Base-by-base conservation (phyloP, 2,888 invertebrate species). In the Eilema caniola region DNA sequence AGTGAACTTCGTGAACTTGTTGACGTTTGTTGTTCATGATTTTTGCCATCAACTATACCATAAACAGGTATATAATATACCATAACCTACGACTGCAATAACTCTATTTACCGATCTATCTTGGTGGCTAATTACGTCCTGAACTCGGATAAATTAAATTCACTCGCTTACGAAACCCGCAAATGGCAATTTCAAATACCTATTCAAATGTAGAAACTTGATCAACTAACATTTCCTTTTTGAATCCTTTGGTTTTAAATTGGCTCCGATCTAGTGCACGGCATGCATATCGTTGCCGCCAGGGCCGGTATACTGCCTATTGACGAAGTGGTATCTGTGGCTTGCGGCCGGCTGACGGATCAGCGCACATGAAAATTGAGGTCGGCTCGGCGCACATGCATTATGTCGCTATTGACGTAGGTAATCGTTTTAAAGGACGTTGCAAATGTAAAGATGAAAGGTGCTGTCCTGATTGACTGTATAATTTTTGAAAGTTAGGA, bases 311-410 rank as follows among this genome's bases (percentile, higher is more conserved):
- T 2, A 16, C n/a, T 33, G 28, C 25, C n/a, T 53, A 53, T 67
- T 75, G 75, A 79, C 82, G 81, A 82, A 77, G 78, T 84, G 77
- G 83, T 83, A 80, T 81, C 20, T n/a, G 53, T 53, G n/a, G 53
- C 47, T 79, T 72, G 75, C 71, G 70, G 68, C 69, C 67, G 67
- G 64, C 74, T 77, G 82, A 77, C 88, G 88, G 91, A 89, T 91
- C 91, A 91, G 81, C 82, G 91, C 87, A 86, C 91, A 91, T 80
- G 83, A 84, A 88, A 89, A 91, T 91, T 88, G 90, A 90, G 92
- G 92, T 87, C 90, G 73, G 72, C 63, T 76, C 74, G 76, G 63
- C 69, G 71, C 76, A 71, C 74, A 74, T 69, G 71, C 67, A 64
- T 56, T 62, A 68, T 61, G 60, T 53, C 63, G 61, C 63, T 75